These are phyloP conservation scores for Spheniscus humboldti DNA, from an alignment of 2,797 vertebrate species.

Conservation along the genomic window DNA sequence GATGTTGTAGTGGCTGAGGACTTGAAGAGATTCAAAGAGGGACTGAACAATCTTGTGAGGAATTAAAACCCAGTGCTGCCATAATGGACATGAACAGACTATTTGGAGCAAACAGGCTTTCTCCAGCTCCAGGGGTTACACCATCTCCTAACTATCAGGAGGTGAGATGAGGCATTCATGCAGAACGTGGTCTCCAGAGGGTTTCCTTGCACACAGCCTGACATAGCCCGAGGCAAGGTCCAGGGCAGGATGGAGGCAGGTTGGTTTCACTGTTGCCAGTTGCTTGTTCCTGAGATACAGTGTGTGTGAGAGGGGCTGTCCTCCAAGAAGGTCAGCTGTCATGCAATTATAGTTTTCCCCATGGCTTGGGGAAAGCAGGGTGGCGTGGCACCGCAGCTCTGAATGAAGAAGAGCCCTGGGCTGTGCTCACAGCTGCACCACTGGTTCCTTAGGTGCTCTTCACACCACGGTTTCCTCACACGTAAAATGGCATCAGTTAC, in stretches of 20 bases:
- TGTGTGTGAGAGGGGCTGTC: rapidly evolving
- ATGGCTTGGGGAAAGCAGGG: neutral
- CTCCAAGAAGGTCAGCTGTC: neutral
- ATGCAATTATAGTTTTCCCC: neutral
- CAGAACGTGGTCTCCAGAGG: neutral
- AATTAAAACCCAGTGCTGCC: neutral
- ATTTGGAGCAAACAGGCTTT: neutral
- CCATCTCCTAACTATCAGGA: neutral
- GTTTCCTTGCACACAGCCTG: neutral
- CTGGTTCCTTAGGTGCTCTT: neutral
- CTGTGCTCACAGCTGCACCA: neutral
- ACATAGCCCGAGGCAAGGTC: neutral
- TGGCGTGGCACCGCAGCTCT: neutral
- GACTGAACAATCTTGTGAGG: neutral
- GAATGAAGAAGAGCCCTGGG: neutral
- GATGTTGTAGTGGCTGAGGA: neutral
- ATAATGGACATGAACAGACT: neutral
- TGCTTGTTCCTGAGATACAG: neutral
- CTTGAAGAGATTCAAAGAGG: neutral
- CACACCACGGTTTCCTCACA: rapidly evolving
- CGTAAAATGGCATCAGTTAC: neutral
- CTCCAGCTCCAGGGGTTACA: neutral
- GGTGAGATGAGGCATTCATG: neutral
- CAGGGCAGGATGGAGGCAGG: neutral
- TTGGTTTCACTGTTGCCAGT: neutral